phyloP scores from a whole-genome alignment of 2,797 vertebrate species.

The Acrossocheilus wenchowensis region DNA sequence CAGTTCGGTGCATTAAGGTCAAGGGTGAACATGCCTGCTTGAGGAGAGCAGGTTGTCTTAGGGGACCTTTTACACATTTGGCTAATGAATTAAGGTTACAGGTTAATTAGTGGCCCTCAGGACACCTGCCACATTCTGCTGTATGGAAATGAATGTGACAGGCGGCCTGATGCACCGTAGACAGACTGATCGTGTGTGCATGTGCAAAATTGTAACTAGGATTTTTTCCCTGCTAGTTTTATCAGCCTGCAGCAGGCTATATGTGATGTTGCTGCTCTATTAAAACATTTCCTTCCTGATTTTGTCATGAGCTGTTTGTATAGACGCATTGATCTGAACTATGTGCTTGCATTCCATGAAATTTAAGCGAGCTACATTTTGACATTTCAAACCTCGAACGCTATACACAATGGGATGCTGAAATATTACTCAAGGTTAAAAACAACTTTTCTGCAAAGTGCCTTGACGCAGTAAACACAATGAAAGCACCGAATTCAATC shows the following conservation, averaged over 20 bases:
- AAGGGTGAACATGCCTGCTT: slow-evolving; percentile 37
- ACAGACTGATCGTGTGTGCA: neutral
- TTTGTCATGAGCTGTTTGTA: slow-evolving; percentile 43
- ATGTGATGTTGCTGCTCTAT: slow-evolving; percentile 20
- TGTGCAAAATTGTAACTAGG: slow-evolving; percentile 8
- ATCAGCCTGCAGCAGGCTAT: slow-evolving; percentile 22
- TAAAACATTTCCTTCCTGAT: slow-evolving; percentile 38
- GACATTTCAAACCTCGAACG: slow-evolving; percentile 45
- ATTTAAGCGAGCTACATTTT: slow-evolving; percentile 33
- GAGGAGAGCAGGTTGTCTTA: slow-evolving; percentile 30
- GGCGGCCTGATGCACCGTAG: neutral
- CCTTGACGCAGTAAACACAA: slow-evolving; percentile 39
- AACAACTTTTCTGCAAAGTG: slow-evolving; percentile 19
- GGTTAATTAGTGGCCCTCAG: slow-evolving; percentile 44
- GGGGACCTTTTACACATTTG: slow-evolving; percentile 28
- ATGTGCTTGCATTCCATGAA: slow-evolving; percentile 33
- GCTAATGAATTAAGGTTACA: slow-evolving; percentile 47
- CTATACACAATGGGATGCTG: slow-evolving; percentile 25
- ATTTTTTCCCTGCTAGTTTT: slow-evolving; percentile 18
- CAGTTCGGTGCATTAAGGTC: slow-evolving; percentile 23
- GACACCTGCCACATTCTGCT: slow-evolving; percentile 28
- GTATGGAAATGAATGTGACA: slow-evolving; percentile 25
- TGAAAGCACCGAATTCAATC: slow-evolving; percentile 30
- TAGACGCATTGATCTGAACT: slow-evolving; percentile 39
- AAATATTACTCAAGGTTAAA: slow-evolving; percentile 34